Base-by-base conservation (phyloP, 2,113 vertebrate species). In the Podocnemis expansa region DNA sequence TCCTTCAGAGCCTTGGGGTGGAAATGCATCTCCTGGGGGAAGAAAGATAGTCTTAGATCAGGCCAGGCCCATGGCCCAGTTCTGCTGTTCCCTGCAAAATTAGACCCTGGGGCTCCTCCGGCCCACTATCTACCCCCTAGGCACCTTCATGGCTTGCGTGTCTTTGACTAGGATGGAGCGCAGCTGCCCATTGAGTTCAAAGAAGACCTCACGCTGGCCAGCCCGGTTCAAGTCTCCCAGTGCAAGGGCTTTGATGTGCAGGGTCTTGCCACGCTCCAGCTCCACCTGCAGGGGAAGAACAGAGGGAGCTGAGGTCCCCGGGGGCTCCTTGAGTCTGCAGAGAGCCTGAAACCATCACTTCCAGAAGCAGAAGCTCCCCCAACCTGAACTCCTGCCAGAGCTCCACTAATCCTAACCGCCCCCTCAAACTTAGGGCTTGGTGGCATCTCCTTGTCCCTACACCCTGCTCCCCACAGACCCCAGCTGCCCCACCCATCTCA, bases 161-260 rank as follows among this genome's bases (percentile, higher is more conserved):
- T 99, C 99, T 95, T 98, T 99, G 86, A 99, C 99, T 82, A 99
- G 98, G 89, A 99, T 98, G 43, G 99, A 99, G 78, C 99, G 98
- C 90, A 99, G 98, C 96, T 99, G 99, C 41, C 99, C 99, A 1
- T 99, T 99, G 80, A 99, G 98, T 95, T 99, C 99, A 31, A 99
- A 99, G 98, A 99, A 99, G 67, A 99, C 99, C 96, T 99, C 99
- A 85, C 99, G 98, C 98, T 99, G 99, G 52, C 99, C 99, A 0
- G 98, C 98, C 91, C 98, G 98, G 98, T 99, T 99, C 93, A 99
- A 98, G 96, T 99, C 99, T 2, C 99, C 99, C 83, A 99, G 93
- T 5, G 99, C 99, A 89, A 99, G 96, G 11, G 99, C 99, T 96
- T 99, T 99, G 96, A 99, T 99, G 97, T 99, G 99, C 45, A 99